phyloP scores from a whole-genome alignment of 2,113 vertebrate genomes.

The Cebus imitator region DNA sequence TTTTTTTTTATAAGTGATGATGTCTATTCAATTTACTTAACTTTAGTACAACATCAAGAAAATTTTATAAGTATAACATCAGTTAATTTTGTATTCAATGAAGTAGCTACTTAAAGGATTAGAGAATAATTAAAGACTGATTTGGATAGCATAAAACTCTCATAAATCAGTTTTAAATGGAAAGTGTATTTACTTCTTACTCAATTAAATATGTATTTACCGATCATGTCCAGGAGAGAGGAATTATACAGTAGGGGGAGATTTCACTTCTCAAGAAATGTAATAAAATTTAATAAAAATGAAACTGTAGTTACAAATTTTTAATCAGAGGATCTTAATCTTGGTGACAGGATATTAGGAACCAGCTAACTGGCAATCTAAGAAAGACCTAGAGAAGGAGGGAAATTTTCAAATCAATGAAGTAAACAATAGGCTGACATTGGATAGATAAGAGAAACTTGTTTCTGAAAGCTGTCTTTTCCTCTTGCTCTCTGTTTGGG shows the following conservation, averaged over 20 bases:
- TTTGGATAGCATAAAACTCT: slow-evolving; percentile 37
- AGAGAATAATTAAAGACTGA: slow-evolving; percentile 28
- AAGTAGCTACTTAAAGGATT: slow-evolving; percentile 17
- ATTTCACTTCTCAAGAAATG: background rate
- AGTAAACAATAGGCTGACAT: slow-evolving; percentile 56
- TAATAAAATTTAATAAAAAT: slow-evolving; percentile 57
- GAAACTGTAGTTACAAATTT: slow-evolving; percentile 55
- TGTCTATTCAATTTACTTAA: slow-evolving; percentile 3
- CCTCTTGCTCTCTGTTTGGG: background rate
- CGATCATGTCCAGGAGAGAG: background rate
- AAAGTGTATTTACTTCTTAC: slow-evolving; percentile 36
- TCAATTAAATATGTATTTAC: slow-evolving; percentile 44
- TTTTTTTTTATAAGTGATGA: slow-evolving; percentile 5
- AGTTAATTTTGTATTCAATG: background rate
- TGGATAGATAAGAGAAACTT: slow-evolving; percentile 59
- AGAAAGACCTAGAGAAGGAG: slow-evolving; percentile 40
- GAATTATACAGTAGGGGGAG: slow-evolving; percentile 10
- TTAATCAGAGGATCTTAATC: slow-evolving; percentile 71
- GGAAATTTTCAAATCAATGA: slow-evolving; percentile 68
- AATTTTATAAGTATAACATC: slow-evolving; percentile 11
- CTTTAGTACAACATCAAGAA: slow-evolving; percentile 23
- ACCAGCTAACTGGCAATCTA: slow-evolving; percentile 64
- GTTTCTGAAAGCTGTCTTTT: slow-evolving; percentile 33
- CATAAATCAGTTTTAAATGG: slow-evolving; percentile 40
- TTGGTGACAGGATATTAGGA: slow-evolving; percentile 47